A percentile compares a stretch with the other conserved stretches of the same genome.
Conservation (phyloP, 2,113 vertebrate species). For the Plotosus lineatus region DNA sequence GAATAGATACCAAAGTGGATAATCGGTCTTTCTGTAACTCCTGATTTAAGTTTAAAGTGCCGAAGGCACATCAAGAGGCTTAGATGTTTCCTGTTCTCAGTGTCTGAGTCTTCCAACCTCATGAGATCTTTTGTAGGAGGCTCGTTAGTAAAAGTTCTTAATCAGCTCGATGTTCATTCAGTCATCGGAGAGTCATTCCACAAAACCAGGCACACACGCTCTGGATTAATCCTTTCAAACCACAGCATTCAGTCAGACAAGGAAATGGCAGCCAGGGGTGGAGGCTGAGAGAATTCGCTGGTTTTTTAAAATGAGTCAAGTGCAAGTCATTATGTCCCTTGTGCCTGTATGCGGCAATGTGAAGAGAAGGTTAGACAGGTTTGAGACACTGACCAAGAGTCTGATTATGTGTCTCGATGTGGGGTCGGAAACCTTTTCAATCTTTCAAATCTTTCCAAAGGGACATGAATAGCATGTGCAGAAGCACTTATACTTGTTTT, state of each 20-base stretch:
- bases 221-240: slow-evolving; percentile 63
- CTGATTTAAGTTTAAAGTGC: neutral
- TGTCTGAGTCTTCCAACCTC: neutral
- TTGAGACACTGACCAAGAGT: slow-evolving; percentile 12
- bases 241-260: slow-evolving; percentile 50
- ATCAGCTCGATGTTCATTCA: slow-evolving; percentile 60
- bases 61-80: neutral
- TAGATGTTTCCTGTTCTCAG: neutral
- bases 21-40: slow-evolving; percentile 19
- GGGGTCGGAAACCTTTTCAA: neutral
- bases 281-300: slow-evolving; percentile 57
- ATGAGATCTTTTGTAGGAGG: neutral
- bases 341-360: slow-evolving; percentile 44
- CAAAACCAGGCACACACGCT: slow-evolving; percentile 61
- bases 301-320: slow-evolving; percentile 73
- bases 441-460: neutral
- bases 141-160: slow-evolving; percentile 33
- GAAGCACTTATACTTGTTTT: neutral
- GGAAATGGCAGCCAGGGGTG: slow-evolving; percentile 62
- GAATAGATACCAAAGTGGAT: neutral
- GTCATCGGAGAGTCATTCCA: slow-evolving; percentile 60
- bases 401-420: neutral
- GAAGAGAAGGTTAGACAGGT: slow-evolving; percentile 8
- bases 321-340: slow-evolving; percentile 64
- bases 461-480: neutral